A percentile compares a stretch with the other conserved stretches of the same genome.
phyloP scores from a whole-genome alignment of 2,113 vertebrate species.

The Microcebus jonahi region DNA sequence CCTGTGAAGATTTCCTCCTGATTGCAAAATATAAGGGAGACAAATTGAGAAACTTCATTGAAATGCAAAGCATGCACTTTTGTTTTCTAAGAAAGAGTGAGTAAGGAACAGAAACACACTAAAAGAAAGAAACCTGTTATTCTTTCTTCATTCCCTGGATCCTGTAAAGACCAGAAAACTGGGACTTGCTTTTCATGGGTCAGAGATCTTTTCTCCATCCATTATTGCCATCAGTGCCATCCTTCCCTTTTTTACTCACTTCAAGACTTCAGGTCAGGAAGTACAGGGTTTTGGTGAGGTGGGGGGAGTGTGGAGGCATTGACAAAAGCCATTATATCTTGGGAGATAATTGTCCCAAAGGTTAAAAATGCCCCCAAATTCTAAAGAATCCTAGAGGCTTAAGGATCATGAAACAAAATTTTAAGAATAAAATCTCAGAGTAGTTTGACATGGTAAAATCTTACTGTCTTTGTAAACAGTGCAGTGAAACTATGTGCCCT shows the following conservation, averaged over 20 bases:
- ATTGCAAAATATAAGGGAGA: background rate
- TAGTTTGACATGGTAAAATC: background rate
- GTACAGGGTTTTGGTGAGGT: background rate
- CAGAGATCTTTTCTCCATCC: background rate
- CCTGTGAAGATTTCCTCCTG: background rate
- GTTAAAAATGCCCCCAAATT: background rate
- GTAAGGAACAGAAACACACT: background rate
- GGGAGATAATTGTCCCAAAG: background rate
- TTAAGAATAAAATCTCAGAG: constrained; percentile 10
- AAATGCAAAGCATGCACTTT: background rate
- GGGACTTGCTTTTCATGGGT: background rate
- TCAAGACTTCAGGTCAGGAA: background rate
- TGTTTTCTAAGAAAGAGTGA: background rate
- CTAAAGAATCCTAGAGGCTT: background rate
- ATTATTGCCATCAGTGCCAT: background rate
- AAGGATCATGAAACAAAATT: background rate
- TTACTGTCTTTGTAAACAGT: constrained; percentile 42
- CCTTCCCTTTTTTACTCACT: background rate
- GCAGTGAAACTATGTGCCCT: background rate
- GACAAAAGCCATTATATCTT: background rate
- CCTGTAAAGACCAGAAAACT: background rate
- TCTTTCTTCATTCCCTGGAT: background rate
- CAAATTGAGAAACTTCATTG: background rate
- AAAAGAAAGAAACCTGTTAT: background rate
- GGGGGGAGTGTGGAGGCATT: background rate